Evolutionary conservation across 2,888 invertebrate genomes (phyloP).

Genomic region (Euclidia mi): DNA sequence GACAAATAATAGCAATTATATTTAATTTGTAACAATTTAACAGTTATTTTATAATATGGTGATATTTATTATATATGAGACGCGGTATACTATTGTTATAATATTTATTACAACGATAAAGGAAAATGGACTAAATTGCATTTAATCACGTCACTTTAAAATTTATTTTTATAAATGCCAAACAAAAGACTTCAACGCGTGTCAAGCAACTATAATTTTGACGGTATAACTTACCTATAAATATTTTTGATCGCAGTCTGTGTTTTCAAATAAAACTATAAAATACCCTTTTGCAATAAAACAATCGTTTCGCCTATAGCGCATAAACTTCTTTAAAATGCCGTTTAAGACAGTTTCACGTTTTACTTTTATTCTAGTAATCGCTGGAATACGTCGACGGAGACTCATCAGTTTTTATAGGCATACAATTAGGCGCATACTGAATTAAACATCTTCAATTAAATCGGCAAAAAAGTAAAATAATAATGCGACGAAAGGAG

Average conservation of each 20-base stretch:
- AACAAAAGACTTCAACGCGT: conserved; percentile 24
- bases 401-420: conserved; percentile 27
- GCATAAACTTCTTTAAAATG: conserved; percentile 26
- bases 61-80: no score
- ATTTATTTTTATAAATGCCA: not conserved
- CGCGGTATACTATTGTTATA: no score
- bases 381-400: conserved; percentile 18
- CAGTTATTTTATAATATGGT: no score
- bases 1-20: no score
- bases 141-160: no score
- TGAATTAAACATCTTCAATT: conserved; percentile 28
- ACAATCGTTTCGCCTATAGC: not conserved
- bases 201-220: not conserved
- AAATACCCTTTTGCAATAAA: not conserved
- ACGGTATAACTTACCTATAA: no score
- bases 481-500: conserved; percentile 44
- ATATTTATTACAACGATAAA: no score
- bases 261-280: not conserved
- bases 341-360: conserved; percentile 16
- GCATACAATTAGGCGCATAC: conserved; percentile 19
- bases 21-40: no score
- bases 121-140: no score
- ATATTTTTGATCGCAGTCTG: no score
- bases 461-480: conserved; percentile 22
- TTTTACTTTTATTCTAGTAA: not conserved